Base-by-base conservation (phyloP, 1,140 invertebrate species). In the Zaprionus capensis region DNA sequence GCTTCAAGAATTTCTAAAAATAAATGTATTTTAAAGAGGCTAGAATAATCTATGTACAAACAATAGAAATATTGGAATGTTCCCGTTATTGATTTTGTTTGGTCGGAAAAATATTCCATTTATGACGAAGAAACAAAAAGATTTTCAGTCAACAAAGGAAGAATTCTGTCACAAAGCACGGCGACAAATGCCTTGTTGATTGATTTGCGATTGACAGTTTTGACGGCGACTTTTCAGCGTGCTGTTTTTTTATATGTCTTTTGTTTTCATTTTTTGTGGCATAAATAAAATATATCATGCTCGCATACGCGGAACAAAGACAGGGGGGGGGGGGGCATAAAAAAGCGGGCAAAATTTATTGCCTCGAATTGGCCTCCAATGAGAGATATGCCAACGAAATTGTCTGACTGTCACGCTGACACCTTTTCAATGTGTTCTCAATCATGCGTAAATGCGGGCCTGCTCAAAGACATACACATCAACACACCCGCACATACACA, bases 341-440 rank as follows among this genome's bases (percentile, higher is more conserved):
- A 34, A 41, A 79, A 71, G 61, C 64, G 72, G 78, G 41, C 38
- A 84, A 88, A 81, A 88, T 88, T 88, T 88, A 88, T 88, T 88
- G 84, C 61, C 72, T 14, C 15, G 53, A 63, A 75, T 78, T 81
- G 85, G 74, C 85, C 71, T 34, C 81, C 73, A 88, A 84, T 88
- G 81, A 84, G 88, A 88, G 88, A 88, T 90, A 90, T 80, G 81
- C 78, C 70, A 82, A 85, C 85, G 85, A 80, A 88, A 90, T 85
- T 79, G 85, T 90, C 79, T 88, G 85, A 57, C 66, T 88, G 85
- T 73, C 75, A 69, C 24, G 57, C 49, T 81, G 82, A 84, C 85
- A 90, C 85, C 85, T 88, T 73, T 81, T 69, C 68, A 78, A 73
- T 84, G 76, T 69, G 84, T 65, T 74, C 86, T 82, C 85, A 85